Conservation (phyloP, 2,888 invertebrate genomes). For the Galeruca laticollis region DNA sequence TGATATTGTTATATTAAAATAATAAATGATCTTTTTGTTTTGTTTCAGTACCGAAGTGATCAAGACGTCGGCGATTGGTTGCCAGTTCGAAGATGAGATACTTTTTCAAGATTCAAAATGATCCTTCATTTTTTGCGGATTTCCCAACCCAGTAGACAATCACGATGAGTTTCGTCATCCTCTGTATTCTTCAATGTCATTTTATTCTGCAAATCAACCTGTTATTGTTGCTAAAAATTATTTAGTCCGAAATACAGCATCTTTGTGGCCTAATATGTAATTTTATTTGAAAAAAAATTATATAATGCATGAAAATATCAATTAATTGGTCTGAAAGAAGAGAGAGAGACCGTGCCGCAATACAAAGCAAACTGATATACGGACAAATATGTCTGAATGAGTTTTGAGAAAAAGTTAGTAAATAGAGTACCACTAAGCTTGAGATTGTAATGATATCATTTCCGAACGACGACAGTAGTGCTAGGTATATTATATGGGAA, state of each 20-base stretch:
- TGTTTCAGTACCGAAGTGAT: conserved; percentile 59
- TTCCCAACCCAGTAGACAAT: conserved; percentile 63
- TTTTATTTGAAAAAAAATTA: conserved; percentile 32
- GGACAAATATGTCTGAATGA: too few species aligned
- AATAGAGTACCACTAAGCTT: too few species aligned
- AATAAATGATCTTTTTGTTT: conserved; percentile 43
- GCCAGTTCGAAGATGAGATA: conserved; percentile 62
- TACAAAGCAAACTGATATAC: too few species aligned
- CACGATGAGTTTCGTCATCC: conserved; percentile 51
- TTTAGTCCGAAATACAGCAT: conserved; percentile 58
- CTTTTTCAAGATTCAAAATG: conserved; percentile 29
- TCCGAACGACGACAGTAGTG: too few species aligned
- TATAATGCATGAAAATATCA: too few species aligned
- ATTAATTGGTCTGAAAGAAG: not conserved
- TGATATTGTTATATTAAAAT: not conserved
- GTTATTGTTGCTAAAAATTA: conserved; percentile 55
- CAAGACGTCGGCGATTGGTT: conserved; percentile 60
- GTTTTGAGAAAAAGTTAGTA: too few species aligned
- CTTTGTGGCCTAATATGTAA: conserved; percentile 52
- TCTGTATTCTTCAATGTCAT: conserved; percentile 42
- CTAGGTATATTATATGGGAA: too few species aligned
- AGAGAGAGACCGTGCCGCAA: not conserved
- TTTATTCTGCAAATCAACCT: conserved; percentile 51
- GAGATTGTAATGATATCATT: too few species aligned
- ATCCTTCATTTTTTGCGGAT: conserved; percentile 50